phyloP scores from a whole-genome alignment of 2,113 vertebrate genomes.

The Sialia sialis region DNA sequence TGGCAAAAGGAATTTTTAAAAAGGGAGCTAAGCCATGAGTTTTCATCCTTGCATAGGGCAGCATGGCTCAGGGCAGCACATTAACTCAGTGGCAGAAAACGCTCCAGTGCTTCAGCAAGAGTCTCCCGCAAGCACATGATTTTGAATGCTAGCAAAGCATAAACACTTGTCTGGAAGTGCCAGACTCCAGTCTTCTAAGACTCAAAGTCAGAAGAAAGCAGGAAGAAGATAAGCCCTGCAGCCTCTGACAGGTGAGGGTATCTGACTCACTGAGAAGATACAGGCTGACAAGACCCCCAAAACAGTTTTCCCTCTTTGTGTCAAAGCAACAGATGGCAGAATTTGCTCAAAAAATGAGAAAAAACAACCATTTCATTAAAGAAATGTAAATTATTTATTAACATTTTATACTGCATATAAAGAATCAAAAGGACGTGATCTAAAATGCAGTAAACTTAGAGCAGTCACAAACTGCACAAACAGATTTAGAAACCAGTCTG shows the following conservation, averaged over 20 bases:
- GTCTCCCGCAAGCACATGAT: rapidly evolving
- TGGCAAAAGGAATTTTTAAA: background rate
- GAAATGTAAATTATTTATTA: background rate
- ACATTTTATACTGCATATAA: background rate
- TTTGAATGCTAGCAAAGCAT: background rate
- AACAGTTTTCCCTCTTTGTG: background rate
- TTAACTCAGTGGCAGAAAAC: background rate
- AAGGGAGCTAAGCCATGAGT: rapidly evolving
- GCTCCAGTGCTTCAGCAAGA: background rate
- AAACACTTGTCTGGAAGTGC: background rate
- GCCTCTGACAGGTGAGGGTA: background rate
- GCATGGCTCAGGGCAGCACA: background rate
- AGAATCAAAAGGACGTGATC: background rate
- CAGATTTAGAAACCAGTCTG: background rate
- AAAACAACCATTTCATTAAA: background rate
- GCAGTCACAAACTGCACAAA: background rate
- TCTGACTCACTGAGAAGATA: background rate
- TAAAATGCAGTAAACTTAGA: background rate
- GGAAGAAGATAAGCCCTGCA: background rate
- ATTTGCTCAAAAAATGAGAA: background rate
- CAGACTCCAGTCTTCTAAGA: background rate
- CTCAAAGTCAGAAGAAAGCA: background rate
- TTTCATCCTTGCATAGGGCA: background rate
- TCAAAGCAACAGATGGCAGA: background rate
- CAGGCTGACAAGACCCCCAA: background rate